These are phyloP conservation scores for Drosophila differens DNA, from an alignment of 2,888 invertebrate species.

Conservation along the genomic window DNA sequence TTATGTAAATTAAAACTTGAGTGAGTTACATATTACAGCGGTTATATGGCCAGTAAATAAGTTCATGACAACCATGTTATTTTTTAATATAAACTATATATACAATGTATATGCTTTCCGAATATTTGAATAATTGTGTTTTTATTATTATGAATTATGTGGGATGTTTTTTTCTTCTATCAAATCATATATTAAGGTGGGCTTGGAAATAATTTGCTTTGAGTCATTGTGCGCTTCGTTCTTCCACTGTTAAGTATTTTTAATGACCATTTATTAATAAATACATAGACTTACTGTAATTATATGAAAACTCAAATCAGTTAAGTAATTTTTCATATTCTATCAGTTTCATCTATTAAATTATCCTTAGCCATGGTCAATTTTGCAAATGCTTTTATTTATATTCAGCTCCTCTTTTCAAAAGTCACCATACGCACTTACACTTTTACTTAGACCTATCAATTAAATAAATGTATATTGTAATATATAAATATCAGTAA, in stretches of 20 bases:
- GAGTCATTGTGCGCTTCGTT: background rate
- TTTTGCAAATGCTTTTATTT: too few relatives aligned
- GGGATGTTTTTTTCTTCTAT: background rate
- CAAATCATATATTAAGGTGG: background rate
- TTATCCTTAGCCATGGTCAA: too few relatives aligned
- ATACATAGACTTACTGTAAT: background rate
- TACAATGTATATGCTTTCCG: slow-evolving; percentile 10
- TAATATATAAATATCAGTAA: background rate
- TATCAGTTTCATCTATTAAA: background rate
- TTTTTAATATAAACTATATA: slow-evolving; percentile 24
- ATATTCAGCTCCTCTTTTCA: background rate
- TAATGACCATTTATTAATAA: too few relatives aligned
- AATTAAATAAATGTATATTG: background rate
- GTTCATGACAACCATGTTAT: slow-evolving; percentile 20
- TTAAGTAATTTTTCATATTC: background rate
- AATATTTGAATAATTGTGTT: background rate
- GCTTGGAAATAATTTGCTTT: background rate
- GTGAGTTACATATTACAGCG: slow-evolving; percentile 39
- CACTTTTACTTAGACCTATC: background rate
- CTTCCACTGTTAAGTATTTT: background rate
- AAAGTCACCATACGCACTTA: background rate
- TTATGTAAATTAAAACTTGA: slow-evolving; percentile 29
- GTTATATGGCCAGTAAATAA: slow-evolving; percentile 10
- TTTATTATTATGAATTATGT: background rate
- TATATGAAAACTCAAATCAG: background rate